Base-by-base conservation (phyloP, 2,888 invertebrate species). In the Beris morrisii region DNA sequence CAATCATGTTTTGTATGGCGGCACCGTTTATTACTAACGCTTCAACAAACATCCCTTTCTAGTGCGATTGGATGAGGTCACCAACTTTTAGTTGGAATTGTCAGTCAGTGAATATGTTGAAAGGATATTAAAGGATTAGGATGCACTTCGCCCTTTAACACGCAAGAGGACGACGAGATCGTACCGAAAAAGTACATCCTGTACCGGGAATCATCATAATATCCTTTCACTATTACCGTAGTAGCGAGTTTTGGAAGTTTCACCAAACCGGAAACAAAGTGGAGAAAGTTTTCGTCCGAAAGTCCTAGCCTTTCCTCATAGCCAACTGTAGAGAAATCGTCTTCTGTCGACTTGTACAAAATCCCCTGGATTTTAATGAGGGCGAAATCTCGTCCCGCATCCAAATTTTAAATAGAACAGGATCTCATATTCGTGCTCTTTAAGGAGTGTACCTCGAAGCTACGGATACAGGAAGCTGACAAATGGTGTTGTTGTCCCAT, bases 401-500 rank as follows among this genome's bases (percentile, higher is more conserved):
- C 53, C 44, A 45, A 44, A 44, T 12, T 44, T 13, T 13, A 64
- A 44, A 22, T n/a, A 9, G 28, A 13, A 15, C 38, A 64, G 22
- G 22, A 22, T 53, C 13, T 52, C 64, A 11, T 48, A 6, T 12
- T 48, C 11, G 1, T 6, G 13, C 48, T 12, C 5, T 48, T n/a
- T n/a, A 48, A 48, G 58, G 28, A 6, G 46, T 38, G 28, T 65
- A 65, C 65, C 65, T 65, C 52, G 46, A 22, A 65, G 65, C 57
- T 57, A 56, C 69, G 69, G 69, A 69, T 67, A 67, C 69, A 68
- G 69, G 69, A 69, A 67, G 58, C 65, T 69, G 69, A 65, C 69
- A 69, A 69, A 69, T 69, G 68, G 68, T 68, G 66, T 68, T 69
- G 66, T 67, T 67, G 69, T 65, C 65, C 69, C 67, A 69, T 68